A percentile compares a stretch with the other conserved stretches of the same genome.
Evolutionary conservation across 2,113 vertebrate genomes (phyloP).

Genomic region (Mirounga angustirostris): DNA sequence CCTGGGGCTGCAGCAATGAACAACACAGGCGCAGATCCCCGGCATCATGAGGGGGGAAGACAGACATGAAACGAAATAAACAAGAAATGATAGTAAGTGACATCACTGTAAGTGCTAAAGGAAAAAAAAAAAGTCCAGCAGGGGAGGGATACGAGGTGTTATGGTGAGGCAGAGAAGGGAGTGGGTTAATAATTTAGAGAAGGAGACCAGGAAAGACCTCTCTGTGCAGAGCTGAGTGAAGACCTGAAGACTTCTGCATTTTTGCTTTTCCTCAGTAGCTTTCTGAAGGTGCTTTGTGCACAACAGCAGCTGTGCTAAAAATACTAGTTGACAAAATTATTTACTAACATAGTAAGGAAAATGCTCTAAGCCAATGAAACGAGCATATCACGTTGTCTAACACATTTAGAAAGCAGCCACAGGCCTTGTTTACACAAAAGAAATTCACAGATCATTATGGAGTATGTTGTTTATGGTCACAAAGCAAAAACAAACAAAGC

Average conservation of each 20-base stretch:
- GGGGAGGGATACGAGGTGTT: background rate
- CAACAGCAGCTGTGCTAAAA: background rate
- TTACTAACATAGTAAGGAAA: background rate
- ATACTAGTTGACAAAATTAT: background rate
- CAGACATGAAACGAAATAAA: background rate
- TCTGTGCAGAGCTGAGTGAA: background rate
- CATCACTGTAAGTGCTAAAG: background rate
- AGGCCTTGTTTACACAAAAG: background rate
- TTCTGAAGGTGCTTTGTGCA: background rate
- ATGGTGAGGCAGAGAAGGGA: background rate
- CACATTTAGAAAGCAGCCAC: background rate
- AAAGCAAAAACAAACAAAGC: conserved; percentile 31
- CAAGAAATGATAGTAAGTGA: background rate
- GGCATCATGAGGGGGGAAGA: background rate
- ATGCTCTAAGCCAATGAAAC: background rate
- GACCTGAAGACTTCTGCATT: background rate
- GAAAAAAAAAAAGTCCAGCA: background rate
- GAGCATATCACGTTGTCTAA: background rate
- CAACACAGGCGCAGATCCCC: background rate
- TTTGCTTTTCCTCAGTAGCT: background rate
- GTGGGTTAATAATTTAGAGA: background rate
- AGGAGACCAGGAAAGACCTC: background rate
- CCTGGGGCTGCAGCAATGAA: background rate
- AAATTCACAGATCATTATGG: background rate
- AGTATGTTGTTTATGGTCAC: background rate